Percentiles rank a stretch among this genome's conserved stretches.
These are phyloP conservation scores for Muscina levida DNA, from an alignment of 2,888 invertebrate species.

Conservation along the genomic window DNA sequence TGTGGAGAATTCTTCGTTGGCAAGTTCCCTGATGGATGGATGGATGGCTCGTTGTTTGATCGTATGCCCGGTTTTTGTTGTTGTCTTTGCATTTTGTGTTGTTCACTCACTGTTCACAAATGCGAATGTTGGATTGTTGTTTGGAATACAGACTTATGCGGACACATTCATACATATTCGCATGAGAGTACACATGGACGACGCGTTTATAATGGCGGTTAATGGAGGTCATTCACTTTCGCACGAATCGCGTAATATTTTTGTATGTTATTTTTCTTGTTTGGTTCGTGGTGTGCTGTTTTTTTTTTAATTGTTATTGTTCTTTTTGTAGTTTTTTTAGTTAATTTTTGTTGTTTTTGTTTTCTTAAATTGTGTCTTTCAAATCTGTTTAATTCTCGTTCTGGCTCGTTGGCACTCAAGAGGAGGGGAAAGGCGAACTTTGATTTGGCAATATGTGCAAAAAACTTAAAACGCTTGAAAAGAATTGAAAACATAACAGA, in stretches of 20 bases:
- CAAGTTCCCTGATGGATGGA: no score
- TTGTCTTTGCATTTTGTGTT: slow-evolving; percentile 35
- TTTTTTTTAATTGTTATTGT: slow-evolving; percentile 31
- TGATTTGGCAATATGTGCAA: slow-evolving; percentile 47
- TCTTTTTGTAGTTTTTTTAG: slow-evolving; percentile 31
- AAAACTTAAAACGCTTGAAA: background rate
- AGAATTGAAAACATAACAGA: slow-evolving; percentile 1
- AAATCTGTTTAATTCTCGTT: background rate
- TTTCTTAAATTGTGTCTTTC: slow-evolving; percentile 53
- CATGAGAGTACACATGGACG: no score
- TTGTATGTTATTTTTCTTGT: slow-evolving; percentile 47
- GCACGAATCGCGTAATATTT: slow-evolving; percentile 78
- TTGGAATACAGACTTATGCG: background rate
- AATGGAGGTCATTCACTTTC: slow-evolving; percentile 80
- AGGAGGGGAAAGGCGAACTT: slow-evolving; percentile 56
- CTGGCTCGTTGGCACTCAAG: no score
- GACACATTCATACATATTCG: background rate
- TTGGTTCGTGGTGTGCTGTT: background rate
- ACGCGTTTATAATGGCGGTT: slow-evolving; percentile 79
- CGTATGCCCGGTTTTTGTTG: slow-evolving; percentile 33
- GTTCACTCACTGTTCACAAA: no score
- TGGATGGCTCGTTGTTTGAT: background rate
- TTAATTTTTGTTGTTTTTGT: background rate
- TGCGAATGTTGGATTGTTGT: background rate
- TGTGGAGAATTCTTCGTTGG: no score